Base-by-base conservation (phyloP, 2,888 invertebrate genomes). In the Troides helena region DNA sequence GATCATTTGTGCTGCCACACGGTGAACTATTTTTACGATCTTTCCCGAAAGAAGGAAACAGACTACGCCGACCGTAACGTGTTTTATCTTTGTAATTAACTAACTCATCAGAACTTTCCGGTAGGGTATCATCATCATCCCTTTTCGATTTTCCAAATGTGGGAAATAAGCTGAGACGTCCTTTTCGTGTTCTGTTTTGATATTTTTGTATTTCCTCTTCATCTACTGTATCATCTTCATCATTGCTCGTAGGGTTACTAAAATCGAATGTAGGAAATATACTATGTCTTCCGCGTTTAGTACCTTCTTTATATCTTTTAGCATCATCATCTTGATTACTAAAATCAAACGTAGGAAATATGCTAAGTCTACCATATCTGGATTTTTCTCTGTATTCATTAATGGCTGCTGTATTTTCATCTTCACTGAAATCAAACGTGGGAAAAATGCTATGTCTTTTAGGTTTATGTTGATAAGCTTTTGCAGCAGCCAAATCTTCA, bases 241-340 rank as follows among this genome's bases (percentile, higher is more conserved):
- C 89, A 73, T 88, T 85, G 65, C 82, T 84, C 56, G 85, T 79
- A 63, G 77, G 79, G 23, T 86, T 87, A 61, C 82, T 85, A 68
- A 91, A 91, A 76, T 92, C 85, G 65, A 92, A 91, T 17, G 84
- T 84, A 2, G 91, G 91, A 67, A 92, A 92, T 74, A 92, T 90
- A 67, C 91, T 92, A 67, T 88, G 85, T 71, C 91, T 81, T 5
- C 90, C 90, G 10, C 83, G 82, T 72, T 80, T 87, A 10, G 91
- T 90, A 69, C 77, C 85, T 79, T 91, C 90, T 79, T 85, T 90
- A 67, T 92, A 91, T 30, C 82, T 82, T 71, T 81, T 85, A 10
- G 85, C 81, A 53, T 76, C 81, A 61, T 90, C 88, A 56, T 90
- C 89, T 12, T 82, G 81, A 65, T 90, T 90, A 70, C 87, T 89